Conservation (phyloP, 2,113 vertebrate species). For the Protobothrops flavoviridis region DNA sequence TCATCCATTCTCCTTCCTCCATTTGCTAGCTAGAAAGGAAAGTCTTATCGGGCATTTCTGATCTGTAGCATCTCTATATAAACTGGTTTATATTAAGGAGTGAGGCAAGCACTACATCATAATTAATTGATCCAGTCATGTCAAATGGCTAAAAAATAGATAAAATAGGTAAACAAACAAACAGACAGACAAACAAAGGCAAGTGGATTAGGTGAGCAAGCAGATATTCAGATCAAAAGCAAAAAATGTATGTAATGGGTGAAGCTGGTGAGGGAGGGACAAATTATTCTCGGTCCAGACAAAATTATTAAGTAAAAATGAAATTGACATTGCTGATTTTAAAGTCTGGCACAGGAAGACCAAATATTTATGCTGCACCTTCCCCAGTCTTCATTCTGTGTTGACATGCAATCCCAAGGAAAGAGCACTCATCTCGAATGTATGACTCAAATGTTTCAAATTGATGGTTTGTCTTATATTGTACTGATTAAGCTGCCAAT, state of each 20-base stretch:
- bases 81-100: background rate
- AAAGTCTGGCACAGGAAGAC: background rate
- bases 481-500: background rate
- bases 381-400: background rate
- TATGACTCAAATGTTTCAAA: background rate
- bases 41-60: background rate
- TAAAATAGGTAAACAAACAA: background rate
- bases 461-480: background rate
- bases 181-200: background rate
- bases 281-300: background rate
- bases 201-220: slow-evolving; percentile 6
- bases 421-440: background rate
- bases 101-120: background rate
- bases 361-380: background rate
- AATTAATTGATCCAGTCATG: background rate
- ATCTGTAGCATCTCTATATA: background rate
- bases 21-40: background rate
- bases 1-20: background rate
- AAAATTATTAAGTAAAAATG: background rate
- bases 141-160: slow-evolving; percentile 6
- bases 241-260: background rate
- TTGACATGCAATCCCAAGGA: background rate
- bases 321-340: background rate
- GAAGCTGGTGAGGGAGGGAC: background rate
- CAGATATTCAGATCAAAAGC: background rate